Base-by-base conservation (phyloP, 2,888 invertebrate genomes). In the Sympetrum striolatum region DNA sequence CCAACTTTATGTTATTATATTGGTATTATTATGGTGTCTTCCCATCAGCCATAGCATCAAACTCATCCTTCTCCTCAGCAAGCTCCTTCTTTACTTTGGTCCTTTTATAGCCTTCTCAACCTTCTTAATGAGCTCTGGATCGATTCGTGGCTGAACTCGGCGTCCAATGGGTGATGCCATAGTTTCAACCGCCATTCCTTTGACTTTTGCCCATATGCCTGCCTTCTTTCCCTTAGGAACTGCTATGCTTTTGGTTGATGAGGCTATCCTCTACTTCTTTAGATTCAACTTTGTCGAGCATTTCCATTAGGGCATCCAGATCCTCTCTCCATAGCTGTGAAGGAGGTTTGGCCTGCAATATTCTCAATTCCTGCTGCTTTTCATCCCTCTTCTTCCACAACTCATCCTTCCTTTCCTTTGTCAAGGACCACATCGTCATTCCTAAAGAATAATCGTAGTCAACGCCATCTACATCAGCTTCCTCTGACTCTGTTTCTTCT, bases 401-500 rank as follows among this genome's bases (percentile, higher is more conserved):
- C 91, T 98, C 98, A 91, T 98, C 98, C 93, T 99, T 99, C 93
- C 96, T 96, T 94, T 99, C 99, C 92, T 97, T 97, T 0, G 99
- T 98, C 92, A 99, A 95, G 95, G 96, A 97, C 98, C 98, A 98
- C 96, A 99, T 96, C 0, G 97, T 96, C 98, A 99, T 98, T 31
- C 98, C 98, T 91, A 99, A 95, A 81, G 99, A 95, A 94, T 99
- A 99, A 94, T 99, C 98, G 93, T 96, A 99, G 93, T 98, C 97
- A 25, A 94, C 93, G 2, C 93, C 94, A 15, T 92, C 97, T 95
- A 96, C 92, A 91, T 95, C 93, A 58, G 92, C 92, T 81, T 93
- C 93, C 35, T 92, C 93, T n/a, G n/a, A n/a, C n/a, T n/a, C n/a
- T 48, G 91, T 90, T 91, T 93, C 93, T 90, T 94, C 94, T 91